Base-by-base conservation (phyloP, 92 coral and sea anemone species). In the Heteractis magnifica region DNA sequence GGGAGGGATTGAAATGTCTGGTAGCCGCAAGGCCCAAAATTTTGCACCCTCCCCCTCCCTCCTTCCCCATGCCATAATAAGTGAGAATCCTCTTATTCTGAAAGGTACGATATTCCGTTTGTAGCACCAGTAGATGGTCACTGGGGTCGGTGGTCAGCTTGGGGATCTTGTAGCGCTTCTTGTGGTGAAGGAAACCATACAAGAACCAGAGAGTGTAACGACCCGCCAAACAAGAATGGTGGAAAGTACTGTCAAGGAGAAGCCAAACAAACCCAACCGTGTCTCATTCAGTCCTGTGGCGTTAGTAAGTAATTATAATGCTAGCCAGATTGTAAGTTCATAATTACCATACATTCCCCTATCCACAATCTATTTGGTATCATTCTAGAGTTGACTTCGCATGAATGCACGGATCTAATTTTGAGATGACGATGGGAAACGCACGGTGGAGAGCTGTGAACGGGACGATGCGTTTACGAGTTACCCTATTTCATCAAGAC, bases 71-170 rank as follows among this genome's bases (percentile, higher is more conserved):
- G 44, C 44, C 44, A 34, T 34, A 34, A 34, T 34, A 34, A 34
- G 44, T 34, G 3, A 34, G 44, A 34, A 2, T 2, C 44, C 16
- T 4, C 64, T 58, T 58, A 70, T 21, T 70, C 34, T 7, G 19
- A 70, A 49, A 2, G 6, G 21, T 48, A n/a, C 20, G 16, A 0
- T 9, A 51, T 53, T 79, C 18, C 44, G 18, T 18, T 19, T 20
- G 14, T 73, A 92, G 95, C 88, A 8, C 95, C 95, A 34, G 59
- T 89, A 6, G 86, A 87, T 70, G 95, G 95, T 15, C 93, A 92
- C 84, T 92, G 95, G 95, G 89, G 91, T 6, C 89, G 86, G 21
- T 92, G 95, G 95, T 89, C 95, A 4, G 16, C 86, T 4, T 92
- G 95, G 95, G 62, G 87, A 5, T 19, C 89, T 44, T 92, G 95